Evolutionary conservation across 1,140 invertebrate species (phyloP), one percentile per base, ranked within the genome.

Genomic region (Phymastichus coffea): DNA sequence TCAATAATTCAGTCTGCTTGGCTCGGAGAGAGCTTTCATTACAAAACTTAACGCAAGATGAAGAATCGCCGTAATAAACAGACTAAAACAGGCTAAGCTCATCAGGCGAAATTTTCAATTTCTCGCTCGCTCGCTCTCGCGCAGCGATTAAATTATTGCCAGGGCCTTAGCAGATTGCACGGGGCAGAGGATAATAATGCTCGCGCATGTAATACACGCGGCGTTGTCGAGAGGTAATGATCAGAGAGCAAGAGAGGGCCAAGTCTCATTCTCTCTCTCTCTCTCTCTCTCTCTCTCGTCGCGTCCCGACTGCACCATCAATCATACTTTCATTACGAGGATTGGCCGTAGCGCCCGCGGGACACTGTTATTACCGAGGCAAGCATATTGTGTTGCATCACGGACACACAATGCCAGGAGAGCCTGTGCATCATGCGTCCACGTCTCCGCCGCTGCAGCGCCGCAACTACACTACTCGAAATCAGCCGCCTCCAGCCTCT

Each of bases 261-360:
- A 25, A 19, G 37, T 65, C 65, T 53, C 67, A 66, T 62, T 47
- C 38, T 51, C n/a, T n/a, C n/a, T 7, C 28, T 33, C 6, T 6
- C 28, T 33, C 28, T 33, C 12, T 33, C 6, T 33, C 6, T 7
- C 6, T 33, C 28, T 33, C 6, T 33, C 6, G 12, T 4, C 20
- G 14, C 57, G 47, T 51, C 47, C 65, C 68, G 67, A 61, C 61
- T 63, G 65, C 63, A 69, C 75, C 76, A 80, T 80, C 76, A 77
- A 79, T 80, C 78, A 79, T 73, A 78, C 76, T 79, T 80, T 78
- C 77, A 79, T 79, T 79, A 79, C 75, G 70, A 70, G 70, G 68
- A 78, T 78, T 74, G 73, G 70, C 59, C 61, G 70, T 68, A 69
- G 60, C 56, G 68, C 72, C 72, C 69, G 69, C 70, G 66, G 68